phyloP scores from a whole-genome alignment of 2,888 invertebrate species.

The Crioceris asparagi region DNA sequence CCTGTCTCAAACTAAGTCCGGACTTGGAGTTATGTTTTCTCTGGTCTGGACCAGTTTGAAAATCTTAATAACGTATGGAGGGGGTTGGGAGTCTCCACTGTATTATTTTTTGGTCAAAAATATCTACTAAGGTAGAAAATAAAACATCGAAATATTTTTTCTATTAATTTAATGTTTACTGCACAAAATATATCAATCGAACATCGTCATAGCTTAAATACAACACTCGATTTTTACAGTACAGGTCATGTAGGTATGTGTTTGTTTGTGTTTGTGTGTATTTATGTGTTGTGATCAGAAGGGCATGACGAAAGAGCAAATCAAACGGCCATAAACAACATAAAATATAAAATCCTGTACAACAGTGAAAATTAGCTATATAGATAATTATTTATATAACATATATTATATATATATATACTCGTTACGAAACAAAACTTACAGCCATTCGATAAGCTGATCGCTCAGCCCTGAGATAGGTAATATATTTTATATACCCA shows the following conservation, averaged over 20 bases:
- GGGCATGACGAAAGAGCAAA: constrained; percentile 32
- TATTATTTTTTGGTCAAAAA: neutral
- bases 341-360: constrained; percentile 27
- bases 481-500: too few relatives aligned
- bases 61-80: too few relatives aligned
- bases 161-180: constrained; percentile 40
- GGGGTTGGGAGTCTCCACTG: too few relatives aligned
- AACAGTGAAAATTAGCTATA: constrained; percentile 29
- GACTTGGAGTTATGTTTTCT: too few relatives aligned
- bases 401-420: constrained; percentile 2
- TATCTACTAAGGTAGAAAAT: constrained; percentile 12
- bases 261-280: too few relatives aligned
- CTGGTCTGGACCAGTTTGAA: too few relatives aligned
- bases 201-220: constrained; percentile 40
- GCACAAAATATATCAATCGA: constrained; percentile 42
- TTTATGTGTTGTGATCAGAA: too few relatives aligned
- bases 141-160: constrained; percentile 23
- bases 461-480: too few relatives aligned
- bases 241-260: constrained; percentile 38
- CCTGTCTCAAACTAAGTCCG: too few relatives aligned
- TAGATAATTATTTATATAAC: too few relatives aligned
- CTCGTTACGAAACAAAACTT: constrained; percentile 3
- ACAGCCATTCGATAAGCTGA: too few relatives aligned
- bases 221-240: constrained; percentile 34
- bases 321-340: constrained; percentile 26